A percentile compares a stretch with the other conserved stretches of the same genome.
These are phyloP conservation scores for Drosophila seclusa DNA, from an alignment of 2,888 invertebrate species.

Conservation along the genomic window DNA sequence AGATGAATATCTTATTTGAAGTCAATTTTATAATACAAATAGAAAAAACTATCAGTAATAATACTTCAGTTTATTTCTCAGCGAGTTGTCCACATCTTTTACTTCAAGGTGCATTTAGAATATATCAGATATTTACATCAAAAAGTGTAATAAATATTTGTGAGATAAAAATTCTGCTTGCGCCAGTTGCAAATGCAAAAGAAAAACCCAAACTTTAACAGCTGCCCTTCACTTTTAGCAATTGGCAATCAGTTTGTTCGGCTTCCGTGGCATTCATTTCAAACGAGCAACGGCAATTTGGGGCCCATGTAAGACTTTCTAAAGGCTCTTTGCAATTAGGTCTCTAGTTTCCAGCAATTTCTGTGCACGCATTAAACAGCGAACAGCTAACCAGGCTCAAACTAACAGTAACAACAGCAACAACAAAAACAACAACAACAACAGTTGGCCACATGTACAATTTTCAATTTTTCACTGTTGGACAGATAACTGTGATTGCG, in stretches of 20 bases:
- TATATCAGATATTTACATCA: neutral
- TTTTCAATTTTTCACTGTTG: conserved; percentile 80
- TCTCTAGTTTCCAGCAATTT: conserved; percentile 19
- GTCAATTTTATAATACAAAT: neutral
- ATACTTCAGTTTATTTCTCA: neutral
- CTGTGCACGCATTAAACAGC: conserved; percentile 40
- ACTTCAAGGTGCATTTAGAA: neutral
- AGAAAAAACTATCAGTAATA: neutral
- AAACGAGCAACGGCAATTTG: conserved; percentile 31
- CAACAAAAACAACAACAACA: conserved; percentile 6
- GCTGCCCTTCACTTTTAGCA: conserved; percentile 28
- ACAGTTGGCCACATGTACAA: conserved; percentile 62
- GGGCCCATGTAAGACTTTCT: conserved; percentile 44
- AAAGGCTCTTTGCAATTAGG: conserved; percentile 42
- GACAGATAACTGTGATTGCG: conserved; percentile 74
- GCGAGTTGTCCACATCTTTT: neutral
- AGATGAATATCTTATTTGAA: neutral
- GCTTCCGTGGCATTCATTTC: conserved; percentile 50
- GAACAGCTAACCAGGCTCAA: conserved; percentile 21
- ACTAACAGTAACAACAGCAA: conserved; percentile 10
- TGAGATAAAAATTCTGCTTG: neutral
- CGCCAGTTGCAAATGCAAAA: neutral
- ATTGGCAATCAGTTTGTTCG: conserved; percentile 29
- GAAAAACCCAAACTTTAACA: conserved; percentile 1
- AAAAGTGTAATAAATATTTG: neutral